These are phyloP conservation scores for Centroberyx gerrardi DNA, from an alignment of 2,797 vertebrate species.

Conservation along the genomic window DNA sequence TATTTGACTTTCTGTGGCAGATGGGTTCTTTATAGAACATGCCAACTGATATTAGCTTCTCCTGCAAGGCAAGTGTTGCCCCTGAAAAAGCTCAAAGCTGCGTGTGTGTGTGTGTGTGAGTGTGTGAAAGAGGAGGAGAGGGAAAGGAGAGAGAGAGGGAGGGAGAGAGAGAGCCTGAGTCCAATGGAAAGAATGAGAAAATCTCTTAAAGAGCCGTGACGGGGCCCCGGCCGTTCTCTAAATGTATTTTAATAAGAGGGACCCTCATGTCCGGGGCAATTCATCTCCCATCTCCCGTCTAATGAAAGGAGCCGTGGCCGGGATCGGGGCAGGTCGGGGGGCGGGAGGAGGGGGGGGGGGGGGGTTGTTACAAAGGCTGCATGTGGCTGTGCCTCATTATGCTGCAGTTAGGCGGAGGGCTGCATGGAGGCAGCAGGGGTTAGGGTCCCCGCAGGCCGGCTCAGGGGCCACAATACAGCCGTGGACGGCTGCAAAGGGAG, in stretches of 20 bases:
- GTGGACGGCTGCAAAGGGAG: constrained; percentile 89
- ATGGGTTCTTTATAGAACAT: constrained; percentile 91
- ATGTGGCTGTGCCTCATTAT: constrained; percentile 96
- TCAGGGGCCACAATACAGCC: constrained; percentile 91
- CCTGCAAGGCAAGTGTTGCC: constrained; percentile 90
- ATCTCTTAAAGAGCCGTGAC: constrained; percentile 94
- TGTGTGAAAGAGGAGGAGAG: neutral
- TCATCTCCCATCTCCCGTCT: constrained; percentile 90
- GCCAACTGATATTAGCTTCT: constrained; percentile 92
- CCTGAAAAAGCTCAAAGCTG: constrained; percentile 82
- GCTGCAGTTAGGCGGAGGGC: constrained; percentile 91
- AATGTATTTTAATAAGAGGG: constrained; percentile 93
- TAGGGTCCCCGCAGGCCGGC: constrained; percentile 90
- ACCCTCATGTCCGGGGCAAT: constrained; percentile 88
- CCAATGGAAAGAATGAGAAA: constrained; percentile 88
- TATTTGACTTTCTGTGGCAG: constrained; percentile 88
- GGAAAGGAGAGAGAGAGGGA: constrained; percentile 27
- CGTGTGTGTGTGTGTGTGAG: constrained; percentile 17
- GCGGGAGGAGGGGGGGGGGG: constrained; percentile 74
- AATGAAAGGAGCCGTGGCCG: constrained; percentile 91
- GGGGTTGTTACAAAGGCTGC: constrained; percentile 90
- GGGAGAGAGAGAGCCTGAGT: constrained; percentile 52
- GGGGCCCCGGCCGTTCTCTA: constrained; percentile 87
- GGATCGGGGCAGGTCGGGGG: constrained; percentile 84
- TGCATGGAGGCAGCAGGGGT: constrained; percentile 90